Evolutionary conservation across 1,140 invertebrate species (phyloP).

Genomic region (Drosophila saltans): DNA sequence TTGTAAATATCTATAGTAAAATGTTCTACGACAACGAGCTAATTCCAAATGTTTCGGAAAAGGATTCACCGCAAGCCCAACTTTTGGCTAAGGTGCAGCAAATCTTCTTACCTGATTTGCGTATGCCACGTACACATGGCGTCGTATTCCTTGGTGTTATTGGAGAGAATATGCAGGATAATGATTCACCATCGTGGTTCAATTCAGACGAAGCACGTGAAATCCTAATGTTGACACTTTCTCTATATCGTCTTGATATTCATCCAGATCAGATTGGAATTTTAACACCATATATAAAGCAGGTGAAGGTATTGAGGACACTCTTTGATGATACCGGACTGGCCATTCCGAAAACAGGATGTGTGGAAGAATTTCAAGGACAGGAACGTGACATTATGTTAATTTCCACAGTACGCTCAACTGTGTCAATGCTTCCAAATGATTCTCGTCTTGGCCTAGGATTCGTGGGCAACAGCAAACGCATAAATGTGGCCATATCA

Average conservation of each 20-base stretch:
- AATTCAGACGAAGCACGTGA: conserved; percentile 93
- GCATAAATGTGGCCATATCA: conserved; percentile 94
- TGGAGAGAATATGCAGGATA: conserved; percentile 89
- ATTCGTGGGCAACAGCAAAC: conserved; percentile 89
- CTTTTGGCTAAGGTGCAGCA: conserved; percentile 37
- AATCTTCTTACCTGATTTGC: conserved; percentile 10
- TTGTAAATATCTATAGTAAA: conserved; percentile 89
- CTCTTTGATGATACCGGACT: conserved; percentile 85
- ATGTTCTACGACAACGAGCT: conserved; percentile 89
- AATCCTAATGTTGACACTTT: conserved; percentile 84
- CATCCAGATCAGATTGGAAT: conserved; percentile 91
- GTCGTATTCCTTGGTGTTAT: conserved; percentile 93
- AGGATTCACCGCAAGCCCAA: conserved; percentile 53
- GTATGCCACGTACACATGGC: conserved; percentile 85
- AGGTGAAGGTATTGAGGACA: conserved; percentile 86
- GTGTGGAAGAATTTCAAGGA: conserved; percentile 98
- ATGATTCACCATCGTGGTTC: conserved; percentile 94
- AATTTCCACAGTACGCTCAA: conserved; percentile 92
- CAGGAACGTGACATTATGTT: conserved; percentile 94
- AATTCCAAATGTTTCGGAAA: conserved; percentile 70
- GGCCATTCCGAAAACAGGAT: conserved; percentile 93
- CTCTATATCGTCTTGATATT: conserved; percentile 87
- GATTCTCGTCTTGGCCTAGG: conserved; percentile 88
- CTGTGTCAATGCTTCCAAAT: conserved; percentile 82
- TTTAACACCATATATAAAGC: conserved; percentile 96